Base-by-base conservation (phyloP, 2,797 vertebrate genomes). In the Brachymystax lenok region DNA sequence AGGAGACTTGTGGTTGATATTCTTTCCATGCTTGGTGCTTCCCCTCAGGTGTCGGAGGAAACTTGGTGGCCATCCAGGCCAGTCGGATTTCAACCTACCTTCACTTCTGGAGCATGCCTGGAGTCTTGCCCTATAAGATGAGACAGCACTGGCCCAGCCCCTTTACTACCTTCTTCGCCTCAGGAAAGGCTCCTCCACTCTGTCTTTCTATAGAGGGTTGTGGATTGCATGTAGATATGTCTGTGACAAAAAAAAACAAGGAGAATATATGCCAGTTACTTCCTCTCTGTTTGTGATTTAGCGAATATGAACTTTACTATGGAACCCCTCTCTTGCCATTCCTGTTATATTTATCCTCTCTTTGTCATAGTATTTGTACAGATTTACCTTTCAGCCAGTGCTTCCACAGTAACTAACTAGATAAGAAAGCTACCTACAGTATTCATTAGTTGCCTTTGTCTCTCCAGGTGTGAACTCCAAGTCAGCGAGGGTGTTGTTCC, bases 51-150 rank as follows among this genome's bases (percentile, higher is more conserved):
- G 97, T 98, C 16, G 98, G 96, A 3, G 98, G 98, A 63, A 99
- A 99, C 88, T 89, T 99, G 86, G 98, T 98, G 0, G 97, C 97
- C 78, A 97, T 99, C 85, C 98, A 99, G 90, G 97, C 96, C 77
- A 99, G 98, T 82, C 94, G 97, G 59, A 96, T 99, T 85, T 99
- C 98, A 1, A 99, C 98, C 35, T 97, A 95, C 90, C 95, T 99
- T 74, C 97, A 99, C 84, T 95, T 94, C 79, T 96, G 97, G 95
- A 96, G 96, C 82, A 85, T 95, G 61, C 98, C 98, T 0, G 97
- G 98, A 2, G 95, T 98, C 74, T 88, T 99, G 50, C 98, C 98
- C 0, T 94, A 96, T 79, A 95, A 95, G 86, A 97, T 99, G 97
- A 95, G 94, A 75, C 94, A 95, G 74, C 91, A 95, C 82, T 99